Evolutionary conservation across 2,888 invertebrate genomes (phyloP), one percentile per base, ranked within the genome.

Genomic region (Pterostichus madidus): DNA sequence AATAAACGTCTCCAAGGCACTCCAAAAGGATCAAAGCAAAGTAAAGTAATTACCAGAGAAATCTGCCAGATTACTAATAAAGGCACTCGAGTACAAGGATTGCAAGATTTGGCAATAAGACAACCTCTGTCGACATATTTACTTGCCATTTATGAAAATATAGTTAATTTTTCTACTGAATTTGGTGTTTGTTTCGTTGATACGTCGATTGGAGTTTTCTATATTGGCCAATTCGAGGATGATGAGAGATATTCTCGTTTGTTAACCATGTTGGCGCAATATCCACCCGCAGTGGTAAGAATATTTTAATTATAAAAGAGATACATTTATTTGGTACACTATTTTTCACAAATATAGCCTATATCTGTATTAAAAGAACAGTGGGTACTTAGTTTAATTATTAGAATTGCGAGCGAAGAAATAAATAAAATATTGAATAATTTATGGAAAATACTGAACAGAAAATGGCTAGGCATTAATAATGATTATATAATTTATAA

Each of bases 141-240:
- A 89, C 90, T 98, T 86, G 95, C 97, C 0, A 90, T 99, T 31
- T 92, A 94, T 56, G 98, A 99, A 90, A 94, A 94, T 92, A 95
- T 95, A 87, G 84, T 84, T 82, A 59, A 77, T 39, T 44, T 56
- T 83, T 79, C 31, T n/a, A 92, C 92, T 80, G 91, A 91, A 10
- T 96, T 95, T 89, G 98, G 98, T 4, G 94, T 99, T 0, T 98
- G 98, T 88, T 98, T 99, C 89, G 93, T 99, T 76, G 99, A 99
- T 88, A 97, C 98, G 0, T 96, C 98, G 0, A 96, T 99, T 86
- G 99, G 99, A 0, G 92, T 93, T 84, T 97, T 99, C 88, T 92
- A 96, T 89, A 90, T 99, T 75, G 96, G 98, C 0, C 97, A 99
- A 90, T 99, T 99, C 89, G 91, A 92, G 68, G 99, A 99, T 89